A percentile compares a stretch with the other conserved stretches of the same genome.
Evolutionary conservation across 1,140 invertebrate genomes (phyloP).

Genomic region (Caenorhabditis latens): DNA sequence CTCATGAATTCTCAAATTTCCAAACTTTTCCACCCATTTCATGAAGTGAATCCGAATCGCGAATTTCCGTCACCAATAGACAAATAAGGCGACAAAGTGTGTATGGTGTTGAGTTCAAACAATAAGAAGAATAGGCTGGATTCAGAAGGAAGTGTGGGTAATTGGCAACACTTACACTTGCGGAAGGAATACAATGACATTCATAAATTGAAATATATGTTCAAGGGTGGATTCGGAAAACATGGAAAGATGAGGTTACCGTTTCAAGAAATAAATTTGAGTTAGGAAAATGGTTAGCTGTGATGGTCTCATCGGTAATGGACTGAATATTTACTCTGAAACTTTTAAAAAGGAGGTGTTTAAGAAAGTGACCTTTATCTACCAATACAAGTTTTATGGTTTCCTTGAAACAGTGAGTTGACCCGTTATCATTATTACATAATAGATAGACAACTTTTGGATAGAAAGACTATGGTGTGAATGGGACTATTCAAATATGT

Average conservation of each 20-base stretch:
- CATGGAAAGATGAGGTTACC: too few species aligned
- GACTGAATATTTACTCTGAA: too few species aligned
- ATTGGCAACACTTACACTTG: slow-evolving; percentile 41
- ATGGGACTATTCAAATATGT: slow-evolving; percentile 44
- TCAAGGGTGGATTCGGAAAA: too few species aligned
- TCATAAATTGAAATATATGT: neutral
- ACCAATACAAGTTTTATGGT: neutral
- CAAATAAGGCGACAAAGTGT: slow-evolving; percentile 36
- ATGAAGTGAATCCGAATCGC: too few species aligned
- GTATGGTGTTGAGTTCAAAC: slow-evolving; percentile 31
- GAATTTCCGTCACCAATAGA: slow-evolving; percentile 2
- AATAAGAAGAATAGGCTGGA: slow-evolving; percentile 57
- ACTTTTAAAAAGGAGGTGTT: too few species aligned
- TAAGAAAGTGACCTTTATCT: neutral
- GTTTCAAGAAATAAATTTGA: too few species aligned
- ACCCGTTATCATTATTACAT: slow-evolving; percentile 32
- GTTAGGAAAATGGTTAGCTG: too few species aligned
- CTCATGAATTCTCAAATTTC: too few species aligned
- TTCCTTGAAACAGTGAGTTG: slow-evolving; percentile 13
- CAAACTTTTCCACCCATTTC: too few species aligned
- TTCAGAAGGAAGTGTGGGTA: slow-evolving; percentile 50
- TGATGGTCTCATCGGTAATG: too few species aligned
- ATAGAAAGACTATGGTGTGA: neutral
- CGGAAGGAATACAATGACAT: neutral
- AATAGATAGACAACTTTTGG: neutral